These are phyloP conservation scores for Chironomus tepperi DNA, from an alignment of 1,140 invertebrate genomes.

Conservation along the genomic window DNA sequence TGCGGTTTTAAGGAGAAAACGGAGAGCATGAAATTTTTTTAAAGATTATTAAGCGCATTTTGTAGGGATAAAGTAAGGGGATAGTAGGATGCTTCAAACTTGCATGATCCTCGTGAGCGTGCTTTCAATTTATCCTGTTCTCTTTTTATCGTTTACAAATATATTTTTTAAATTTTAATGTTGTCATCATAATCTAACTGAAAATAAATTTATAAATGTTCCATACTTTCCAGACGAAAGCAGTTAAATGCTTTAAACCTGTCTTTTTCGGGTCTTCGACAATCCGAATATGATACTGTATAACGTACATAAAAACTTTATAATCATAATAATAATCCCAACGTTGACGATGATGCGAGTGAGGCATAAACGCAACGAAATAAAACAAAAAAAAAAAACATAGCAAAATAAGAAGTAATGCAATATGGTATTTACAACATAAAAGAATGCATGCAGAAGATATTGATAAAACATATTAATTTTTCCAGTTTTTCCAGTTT, in stretches of 20 bases:
- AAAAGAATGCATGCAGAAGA: conserved; percentile 24
- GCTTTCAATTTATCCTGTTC: too few relatives aligned
- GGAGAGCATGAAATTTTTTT: neutral
- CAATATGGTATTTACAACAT: conserved; percentile 22
- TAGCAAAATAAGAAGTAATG: neutral
- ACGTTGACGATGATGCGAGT: neutral
- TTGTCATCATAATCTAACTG: too few relatives aligned
- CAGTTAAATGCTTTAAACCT: conserved; percentile 17
- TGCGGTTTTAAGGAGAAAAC: conserved; percentile 1
- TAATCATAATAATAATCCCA: neutral
- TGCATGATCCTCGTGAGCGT: too few relatives aligned
- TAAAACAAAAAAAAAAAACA: too few relatives aligned
- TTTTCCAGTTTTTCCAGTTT: conserved; percentile 23
- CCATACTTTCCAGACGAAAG: too few relatives aligned
- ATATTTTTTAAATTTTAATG: too few relatives aligned
- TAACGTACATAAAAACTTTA: neutral
- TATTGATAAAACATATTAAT: conserved; percentile 24
- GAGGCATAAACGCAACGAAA: neutral
- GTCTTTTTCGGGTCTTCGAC: neutral
- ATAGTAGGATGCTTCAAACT: too few relatives aligned
- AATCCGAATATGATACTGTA: neutral
- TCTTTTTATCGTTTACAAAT: too few relatives aligned
- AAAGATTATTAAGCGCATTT: too few relatives aligned
- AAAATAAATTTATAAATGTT: too few relatives aligned
- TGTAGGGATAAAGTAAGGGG: too few relatives aligned